A percentile compares a stretch with the other conserved stretches of the same genome.
Evolutionary conservation across 1,140 invertebrate genomes (phyloP).

Genomic region (Platorchestia sp.): DNA sequence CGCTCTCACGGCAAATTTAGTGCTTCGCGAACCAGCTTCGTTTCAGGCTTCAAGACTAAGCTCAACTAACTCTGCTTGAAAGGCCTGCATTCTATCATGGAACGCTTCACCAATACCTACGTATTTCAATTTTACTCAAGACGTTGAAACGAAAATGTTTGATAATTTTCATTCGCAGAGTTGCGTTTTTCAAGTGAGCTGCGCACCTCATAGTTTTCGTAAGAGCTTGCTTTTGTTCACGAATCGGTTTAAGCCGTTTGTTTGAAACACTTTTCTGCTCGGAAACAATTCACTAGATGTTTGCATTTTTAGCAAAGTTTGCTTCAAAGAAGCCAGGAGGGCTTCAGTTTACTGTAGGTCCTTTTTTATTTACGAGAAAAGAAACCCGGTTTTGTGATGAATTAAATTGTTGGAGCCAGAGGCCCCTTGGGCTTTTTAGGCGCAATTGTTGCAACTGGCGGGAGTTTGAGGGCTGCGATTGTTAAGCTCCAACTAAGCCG

Average conservation of each 20-base stretch:
- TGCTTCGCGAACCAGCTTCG: neutral
- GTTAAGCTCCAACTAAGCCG: neutral
- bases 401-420: constrained; percentile 37
- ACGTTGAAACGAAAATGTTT: neutral
- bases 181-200: neutral
- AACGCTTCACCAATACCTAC: neutral
- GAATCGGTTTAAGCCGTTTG: neutral
- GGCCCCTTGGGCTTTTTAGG: neutral
- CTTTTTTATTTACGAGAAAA: constrained; percentile 1
- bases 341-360: neutral
- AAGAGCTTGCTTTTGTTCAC: neutral
- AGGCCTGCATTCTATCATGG: neutral
- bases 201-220: neutral
- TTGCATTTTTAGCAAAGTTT: constrained; percentile 21
- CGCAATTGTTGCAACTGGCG: constrained; percentile 16
- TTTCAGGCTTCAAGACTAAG: neutral
- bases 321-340: neutral
- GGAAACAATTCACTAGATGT: neutral
- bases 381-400: constrained; percentile 33
- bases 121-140: neutral
- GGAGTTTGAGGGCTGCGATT: neutral
- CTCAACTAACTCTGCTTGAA: neutral
- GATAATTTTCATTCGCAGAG: neutral
- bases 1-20: neutral
- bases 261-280: neutral